Evolutionary conservation across 2,797 vertebrate species (phyloP), one percentile per base, ranked within the genome.

Genomic region (Phyllotis vaccarum): DNA sequence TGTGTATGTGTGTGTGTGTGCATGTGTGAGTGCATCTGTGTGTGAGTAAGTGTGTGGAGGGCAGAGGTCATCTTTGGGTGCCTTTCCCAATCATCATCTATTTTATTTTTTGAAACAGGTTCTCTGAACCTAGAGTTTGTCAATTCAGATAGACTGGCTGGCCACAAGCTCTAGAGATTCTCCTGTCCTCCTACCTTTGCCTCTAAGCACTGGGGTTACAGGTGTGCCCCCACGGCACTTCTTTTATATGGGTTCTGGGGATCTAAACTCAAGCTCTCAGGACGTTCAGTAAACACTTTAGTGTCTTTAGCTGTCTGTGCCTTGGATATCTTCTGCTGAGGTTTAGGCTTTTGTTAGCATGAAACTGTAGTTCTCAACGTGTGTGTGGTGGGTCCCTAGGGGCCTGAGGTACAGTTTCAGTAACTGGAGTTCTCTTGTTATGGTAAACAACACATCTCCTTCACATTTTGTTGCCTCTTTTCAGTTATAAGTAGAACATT

Each of bases 381-480:
- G 31, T 31, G 49, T 43, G 72, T 29, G 78, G 86, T 14, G n/a
- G 64, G 22, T 81, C 54, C 58, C 72, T 31, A 34, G 85, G 78
- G 52, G 16, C 62, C 72, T 13, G 66, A 24, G 11, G 13, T 78
- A 37, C 17, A 49, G 82, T 66, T 85, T 66, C 31, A 66, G 12
- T 85, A 49, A n/a, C 60, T 85, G 56, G 60, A 74, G 58, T 72
- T 37, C 46, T 95, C 96, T 93, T 40, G 85, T 34, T 52, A 56
- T 72, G 37, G 40, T 74, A 85, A 40, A 19, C 43, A 13, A 6
- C 52, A n/a, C 46, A 31, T 34, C 58, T 24, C 60, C 58, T 81
- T 37, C 6, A 58, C 8, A n/a, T 14, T 5, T 24, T 19, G 2
- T 74, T 46, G 0, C 22, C 49, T 22, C 43, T 90, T 92, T 58